A percentile compares a stretch with the other conserved stretches of the same genome.
Evolutionary conservation across 2,113 vertebrate species (phyloP).

Genomic region (Triplophysa siluroides): DNA sequence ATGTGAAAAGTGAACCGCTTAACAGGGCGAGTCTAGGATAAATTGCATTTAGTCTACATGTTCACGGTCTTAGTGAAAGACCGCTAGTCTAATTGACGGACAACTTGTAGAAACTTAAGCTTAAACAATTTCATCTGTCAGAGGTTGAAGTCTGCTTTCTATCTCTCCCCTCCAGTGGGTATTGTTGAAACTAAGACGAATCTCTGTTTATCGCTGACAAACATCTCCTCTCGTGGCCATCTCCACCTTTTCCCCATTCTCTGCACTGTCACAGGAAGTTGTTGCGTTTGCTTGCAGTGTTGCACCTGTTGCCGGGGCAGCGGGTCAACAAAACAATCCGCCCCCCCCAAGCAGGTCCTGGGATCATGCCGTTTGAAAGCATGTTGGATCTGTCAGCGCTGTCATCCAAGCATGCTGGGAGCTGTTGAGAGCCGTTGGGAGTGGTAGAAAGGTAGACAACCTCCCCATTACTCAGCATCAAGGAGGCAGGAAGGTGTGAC

Average conservation of each 20-base stretch:
- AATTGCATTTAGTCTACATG: not conserved
- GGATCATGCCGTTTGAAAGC: conserved; percentile 46
- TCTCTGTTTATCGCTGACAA: not conserved
- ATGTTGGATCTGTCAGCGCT: conserved; percentile 60
- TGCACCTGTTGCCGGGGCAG: conserved; percentile 73
- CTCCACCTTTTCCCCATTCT: conserved; percentile 51
- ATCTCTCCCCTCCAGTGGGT: no score
- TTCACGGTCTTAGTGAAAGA: not conserved
- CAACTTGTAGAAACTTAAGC: not conserved
- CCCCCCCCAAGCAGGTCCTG: conserved; percentile 46
- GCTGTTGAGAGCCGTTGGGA: conserved; percentile 46
- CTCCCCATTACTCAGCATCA: conserved; percentile 65
- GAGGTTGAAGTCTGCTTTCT: not conserved
- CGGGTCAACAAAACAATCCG: conserved; percentile 71
- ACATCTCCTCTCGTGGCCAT: conserved; percentile 16
- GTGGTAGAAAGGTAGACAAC: conserved; percentile 31
- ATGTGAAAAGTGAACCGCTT: conserved; percentile 7
- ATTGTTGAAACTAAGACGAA: not conserved
- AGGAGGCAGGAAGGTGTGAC: conserved; percentile 64
- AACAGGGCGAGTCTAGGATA: not conserved
- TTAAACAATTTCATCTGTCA: conserved; percentile 11
- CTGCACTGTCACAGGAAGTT: conserved; percentile 60
- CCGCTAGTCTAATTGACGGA: not conserved
- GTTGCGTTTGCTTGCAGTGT: conserved; percentile 56
- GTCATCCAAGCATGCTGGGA: conserved; percentile 61